phyloP scores from a whole-genome alignment of 2,113 vertebrate species.

The Xiphorhynchus elegans region DNA sequence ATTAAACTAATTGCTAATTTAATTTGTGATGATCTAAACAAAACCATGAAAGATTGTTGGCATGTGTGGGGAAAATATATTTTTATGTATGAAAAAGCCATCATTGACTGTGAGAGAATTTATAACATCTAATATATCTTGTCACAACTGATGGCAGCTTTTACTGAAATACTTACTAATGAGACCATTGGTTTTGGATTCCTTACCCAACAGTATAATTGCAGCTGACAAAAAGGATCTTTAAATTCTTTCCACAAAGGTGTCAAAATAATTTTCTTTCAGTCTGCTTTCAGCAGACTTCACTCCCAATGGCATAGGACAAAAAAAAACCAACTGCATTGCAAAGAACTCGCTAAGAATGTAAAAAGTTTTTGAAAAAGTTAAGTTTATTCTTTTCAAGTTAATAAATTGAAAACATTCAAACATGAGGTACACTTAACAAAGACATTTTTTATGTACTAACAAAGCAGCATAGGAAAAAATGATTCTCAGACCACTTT shows the following conservation, averaged over 20 bases:
- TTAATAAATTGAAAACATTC: constrained; percentile 54
- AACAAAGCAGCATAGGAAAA: constrained; percentile 30
- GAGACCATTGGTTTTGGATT: constrained; percentile 28
- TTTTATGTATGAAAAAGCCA: background rate
- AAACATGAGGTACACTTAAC: constrained; percentile 20
- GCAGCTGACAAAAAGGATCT: constrained; percentile 1
- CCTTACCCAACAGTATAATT: constrained; percentile 24
- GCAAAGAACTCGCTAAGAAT: background rate
- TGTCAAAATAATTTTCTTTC: constrained; percentile 20
- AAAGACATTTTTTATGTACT: constrained; percentile 43
- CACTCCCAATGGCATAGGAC: background rate
- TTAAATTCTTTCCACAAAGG: background rate
- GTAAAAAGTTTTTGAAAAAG: background rate
- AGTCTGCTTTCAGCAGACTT: background rate
- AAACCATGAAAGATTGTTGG: background rate
- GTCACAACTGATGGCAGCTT: background rate
- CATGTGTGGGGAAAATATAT: background rate
- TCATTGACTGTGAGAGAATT: constrained; percentile 2
- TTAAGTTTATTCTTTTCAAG: constrained; percentile 21
- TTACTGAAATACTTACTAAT: constrained; percentile 25
- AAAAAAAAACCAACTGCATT: background rate
- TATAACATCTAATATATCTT: background rate
- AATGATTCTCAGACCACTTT: constrained; percentile 25
- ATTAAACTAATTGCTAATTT: constrained; percentile 16
- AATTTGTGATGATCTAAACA: constrained; percentile 21